A percentile compares a stretch with the other conserved stretches of the same genome.
These are phyloP conservation scores for Drosophila mimetica DNA, from an alignment of 2,888 invertebrate species.

Conservation along the genomic window DNA sequence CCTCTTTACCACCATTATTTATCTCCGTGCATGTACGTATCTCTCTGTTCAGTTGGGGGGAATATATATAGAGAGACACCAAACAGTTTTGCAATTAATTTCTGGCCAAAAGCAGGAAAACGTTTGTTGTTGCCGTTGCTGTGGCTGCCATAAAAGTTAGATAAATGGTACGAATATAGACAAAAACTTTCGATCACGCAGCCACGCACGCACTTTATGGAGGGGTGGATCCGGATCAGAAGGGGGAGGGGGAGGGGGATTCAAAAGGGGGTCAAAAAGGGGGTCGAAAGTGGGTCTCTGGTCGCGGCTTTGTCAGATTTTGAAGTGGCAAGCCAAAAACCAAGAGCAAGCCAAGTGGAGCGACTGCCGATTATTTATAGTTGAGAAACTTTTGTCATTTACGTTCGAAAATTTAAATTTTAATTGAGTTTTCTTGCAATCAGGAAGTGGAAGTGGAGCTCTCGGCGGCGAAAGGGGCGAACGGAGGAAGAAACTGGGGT, in stretches of 20 bases:
- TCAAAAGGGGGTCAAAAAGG: background rate
- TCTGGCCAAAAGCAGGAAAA: conserved; percentile 67
- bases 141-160: conserved; percentile 77
- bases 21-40: conserved; percentile 14
- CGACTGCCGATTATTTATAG: conserved; percentile 78
- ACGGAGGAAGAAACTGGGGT: background rate
- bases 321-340: conserved; percentile 63
- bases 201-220: conserved; percentile 67
- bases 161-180: conserved; percentile 75
- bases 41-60: conserved; percentile 2
- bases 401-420: conserved; percentile 80
- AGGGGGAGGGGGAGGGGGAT: too few species aligned
- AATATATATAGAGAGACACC: conserved; percentile 46
- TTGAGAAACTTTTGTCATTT: conserved; percentile 81
- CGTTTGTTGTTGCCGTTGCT: conserved; percentile 48
- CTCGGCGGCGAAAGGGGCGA: background rate
- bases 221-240: background rate
- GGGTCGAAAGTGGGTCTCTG: background rate
- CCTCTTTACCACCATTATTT: background rate
- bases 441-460: conserved; percentile 17
- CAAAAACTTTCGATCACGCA: conserved; percentile 76
- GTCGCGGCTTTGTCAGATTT: conserved; percentile 66
- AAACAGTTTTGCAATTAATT: conserved; percentile 79
- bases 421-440: conserved; percentile 78
- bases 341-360: conserved; percentile 60